phyloP scores from a whole-genome alignment of 2,797 vertebrate species.

The Serranus cabrilla region DNA sequence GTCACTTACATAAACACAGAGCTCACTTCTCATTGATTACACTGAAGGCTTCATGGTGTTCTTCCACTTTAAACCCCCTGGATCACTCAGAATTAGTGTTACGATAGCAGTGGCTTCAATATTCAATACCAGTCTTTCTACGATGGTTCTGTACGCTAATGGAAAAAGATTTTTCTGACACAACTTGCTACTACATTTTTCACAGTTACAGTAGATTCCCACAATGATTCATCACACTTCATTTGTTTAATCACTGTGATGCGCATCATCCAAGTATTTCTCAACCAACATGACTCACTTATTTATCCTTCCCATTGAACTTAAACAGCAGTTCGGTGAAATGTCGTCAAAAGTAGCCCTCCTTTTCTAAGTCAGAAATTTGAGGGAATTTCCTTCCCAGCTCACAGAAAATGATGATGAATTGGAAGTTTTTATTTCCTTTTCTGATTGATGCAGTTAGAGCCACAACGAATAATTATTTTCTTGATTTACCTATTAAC shows the following conservation, averaged over 20 bases:
- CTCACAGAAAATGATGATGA: no score
- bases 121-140: background rate
- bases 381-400: background rate
- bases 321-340: background rate
- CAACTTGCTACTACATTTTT: background rate
- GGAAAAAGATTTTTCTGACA: background rate
- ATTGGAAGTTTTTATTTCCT: no score
- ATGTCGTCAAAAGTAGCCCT: background rate
- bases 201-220: background rate
- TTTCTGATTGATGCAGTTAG: no score
- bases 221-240: constrained; percentile 6
- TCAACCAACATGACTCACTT: background rate
- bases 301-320: background rate
- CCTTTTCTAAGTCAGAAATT: background rate
- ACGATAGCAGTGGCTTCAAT: background rate
- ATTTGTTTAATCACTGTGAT: background rate
- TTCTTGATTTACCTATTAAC: no score
- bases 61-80: background rate
- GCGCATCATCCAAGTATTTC: background rate
- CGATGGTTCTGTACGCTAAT: background rate
- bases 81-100: background rate
- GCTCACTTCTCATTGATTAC: constrained; percentile 15
- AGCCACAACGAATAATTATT: no score
- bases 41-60: background rate
- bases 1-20: constrained; percentile 33